Evolutionary conservation across 2,113 vertebrate genomes (phyloP).

Genomic region (Euleptes europaea): DNA sequence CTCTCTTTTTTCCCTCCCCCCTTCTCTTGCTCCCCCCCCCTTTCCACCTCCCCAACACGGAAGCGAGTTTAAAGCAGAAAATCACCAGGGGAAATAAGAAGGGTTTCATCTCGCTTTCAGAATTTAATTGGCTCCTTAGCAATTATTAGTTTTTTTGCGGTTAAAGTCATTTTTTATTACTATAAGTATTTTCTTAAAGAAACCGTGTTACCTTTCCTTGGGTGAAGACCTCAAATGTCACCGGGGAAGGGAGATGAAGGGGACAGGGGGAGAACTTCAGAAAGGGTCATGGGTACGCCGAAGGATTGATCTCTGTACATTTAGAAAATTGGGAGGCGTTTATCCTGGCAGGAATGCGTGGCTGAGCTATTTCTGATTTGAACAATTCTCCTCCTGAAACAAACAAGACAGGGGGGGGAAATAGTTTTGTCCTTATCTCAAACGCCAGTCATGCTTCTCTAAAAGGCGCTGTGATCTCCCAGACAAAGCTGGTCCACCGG

Average conservation of each 20-base stretch:
- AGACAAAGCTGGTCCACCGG: background rate
- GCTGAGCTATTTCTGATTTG: background rate
- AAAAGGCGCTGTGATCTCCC: background rate
- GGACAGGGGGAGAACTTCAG: constrained; percentile 61
- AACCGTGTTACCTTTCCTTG: constrained; percentile 82
- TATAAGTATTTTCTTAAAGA: constrained; percentile 99
- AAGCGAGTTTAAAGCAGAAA: constrained; percentile 99
- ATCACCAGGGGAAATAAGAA: constrained; percentile 99
- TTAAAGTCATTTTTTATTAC: constrained; percentile 98
- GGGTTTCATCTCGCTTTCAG: constrained; percentile 99
- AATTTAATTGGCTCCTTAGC: constrained; percentile 99
- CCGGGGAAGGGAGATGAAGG: constrained; percentile 66
- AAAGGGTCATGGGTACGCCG: constrained; percentile 60
- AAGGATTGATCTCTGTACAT: constrained; percentile 67
- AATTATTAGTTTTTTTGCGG: constrained; percentile 99
- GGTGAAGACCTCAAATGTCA: constrained; percentile 76
- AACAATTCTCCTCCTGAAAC: constrained; percentile 24
- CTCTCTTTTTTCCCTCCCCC: constrained; percentile 68
- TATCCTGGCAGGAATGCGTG: constrained; percentile 66
- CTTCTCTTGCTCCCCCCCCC: constrained; percentile 46
- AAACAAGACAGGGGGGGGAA: background rate
- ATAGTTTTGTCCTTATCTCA: background rate
- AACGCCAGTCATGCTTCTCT: background rate
- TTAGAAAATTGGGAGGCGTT: constrained; percentile 63
- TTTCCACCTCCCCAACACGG: constrained; percentile 80